Percentiles rank a stretch among this genome's conserved stretches.
Conservation (phyloP, 1,140 invertebrate genomes). For the Nixonia krombeini region DNA sequence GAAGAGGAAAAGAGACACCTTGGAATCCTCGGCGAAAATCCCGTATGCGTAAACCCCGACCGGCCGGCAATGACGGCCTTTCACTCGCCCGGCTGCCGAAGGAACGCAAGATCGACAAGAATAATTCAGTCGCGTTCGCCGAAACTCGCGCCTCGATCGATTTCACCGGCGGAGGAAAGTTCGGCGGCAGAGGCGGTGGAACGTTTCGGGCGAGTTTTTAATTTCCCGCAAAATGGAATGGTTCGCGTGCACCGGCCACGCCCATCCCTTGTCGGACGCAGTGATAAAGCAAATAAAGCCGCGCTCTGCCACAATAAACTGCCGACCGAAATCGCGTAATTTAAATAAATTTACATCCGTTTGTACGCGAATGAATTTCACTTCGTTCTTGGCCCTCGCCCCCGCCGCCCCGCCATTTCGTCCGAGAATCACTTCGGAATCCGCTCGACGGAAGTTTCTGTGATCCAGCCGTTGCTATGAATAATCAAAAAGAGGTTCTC, state of each 20-base stretch:
- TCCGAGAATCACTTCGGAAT: constrained; percentile 57
- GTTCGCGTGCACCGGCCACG: constrained; percentile 59
- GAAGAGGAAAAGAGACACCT: too few species aligned
- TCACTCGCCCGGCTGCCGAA: too few species aligned
- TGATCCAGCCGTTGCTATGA: constrained; percentile 59
- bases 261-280: constrained; percentile 68
- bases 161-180: background rate
- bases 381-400: constrained; percentile 58
- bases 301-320: constrained; percentile 67
- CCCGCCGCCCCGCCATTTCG: constrained; percentile 30
- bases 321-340: constrained; percentile 69
- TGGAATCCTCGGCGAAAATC: too few species aligned
- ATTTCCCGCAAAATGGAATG: constrained; percentile 66
- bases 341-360: constrained; percentile 72
- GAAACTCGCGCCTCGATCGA: background rate
- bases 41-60: too few species aligned
- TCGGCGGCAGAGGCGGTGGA: constrained; percentile 15
- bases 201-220: constrained; percentile 60
- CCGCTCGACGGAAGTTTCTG: constrained; percentile 56
- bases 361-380: constrained; percentile 69
- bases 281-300: constrained; percentile 71
- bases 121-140: too few species aligned
- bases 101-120: too few species aligned
- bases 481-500: constrained; percentile 62
- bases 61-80: too few species aligned